Conservation (phyloP, 2,113 vertebrate species). For the Tretioscincus oriximinensis region DNA sequence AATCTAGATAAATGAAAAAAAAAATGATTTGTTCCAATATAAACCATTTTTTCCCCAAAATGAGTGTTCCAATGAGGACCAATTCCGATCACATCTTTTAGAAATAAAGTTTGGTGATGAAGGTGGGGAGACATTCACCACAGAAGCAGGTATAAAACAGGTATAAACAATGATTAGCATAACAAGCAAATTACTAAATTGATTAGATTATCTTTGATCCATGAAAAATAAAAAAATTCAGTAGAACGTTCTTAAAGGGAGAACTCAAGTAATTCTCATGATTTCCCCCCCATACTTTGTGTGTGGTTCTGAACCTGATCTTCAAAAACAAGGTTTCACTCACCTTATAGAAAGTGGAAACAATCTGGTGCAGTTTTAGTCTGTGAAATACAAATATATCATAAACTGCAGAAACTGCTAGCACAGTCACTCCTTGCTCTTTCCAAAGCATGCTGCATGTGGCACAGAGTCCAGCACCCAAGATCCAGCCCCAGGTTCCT, state of each 20-base stretch:
- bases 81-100: too few relatives aligned
- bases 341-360: conserved; percentile 87
- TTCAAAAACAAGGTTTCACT: conserved; percentile 47
- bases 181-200: neutral
- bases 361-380: conserved; percentile 84
- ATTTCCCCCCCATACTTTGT: neutral
- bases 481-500: conserved; percentile 81
- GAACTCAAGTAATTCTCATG: conserved; percentile 26
- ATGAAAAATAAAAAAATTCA: conserved; percentile 31
- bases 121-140: neutral
- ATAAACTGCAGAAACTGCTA: conserved; percentile 89
- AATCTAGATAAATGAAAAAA: neutral
- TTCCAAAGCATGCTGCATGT: conserved; percentile 98
- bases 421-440: conserved; percentile 95
- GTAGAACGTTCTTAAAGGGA: neutral
- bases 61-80: too few relatives aligned
- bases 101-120: too few relatives aligned
- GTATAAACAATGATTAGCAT: conserved; percentile 6
- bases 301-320: neutral
- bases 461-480: conserved; percentile 83
- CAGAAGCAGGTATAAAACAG: fast-evolving
- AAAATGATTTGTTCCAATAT: neutral
- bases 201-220: conserved; percentile 18
- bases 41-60: neutral
- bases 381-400: conserved; percentile 90